Base-by-base conservation (phyloP, 2,797 vertebrate genomes). In the Natrix natrix region DNA sequence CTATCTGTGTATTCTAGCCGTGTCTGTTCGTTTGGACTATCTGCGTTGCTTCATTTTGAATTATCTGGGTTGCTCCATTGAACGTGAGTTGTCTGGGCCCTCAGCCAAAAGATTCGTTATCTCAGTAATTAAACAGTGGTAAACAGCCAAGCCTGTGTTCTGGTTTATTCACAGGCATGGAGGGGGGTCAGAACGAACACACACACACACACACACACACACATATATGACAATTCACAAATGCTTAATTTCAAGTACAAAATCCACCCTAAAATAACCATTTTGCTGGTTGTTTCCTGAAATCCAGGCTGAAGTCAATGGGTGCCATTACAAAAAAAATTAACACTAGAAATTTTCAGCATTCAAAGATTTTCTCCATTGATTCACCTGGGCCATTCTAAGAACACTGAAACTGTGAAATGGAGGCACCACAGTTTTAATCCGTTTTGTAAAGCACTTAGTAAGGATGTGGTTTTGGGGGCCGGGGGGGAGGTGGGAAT, bases 371-470 rank as follows among this genome's bases (percentile, higher is more conserved):
- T 94, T 60, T 89, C 93, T 91, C 55, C 92, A 94, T 94, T 83
- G 56, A 56, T 43, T 90, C 74, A 83, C 8, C 94, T 94, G 92
- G 87, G 87, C 93, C 92, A 93, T 95, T 95, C 93, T 93, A 96
- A 96, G 94, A 95, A 95, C 26, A 94, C 87, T 78, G 90, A 94
- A 95, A 94, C 69, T 87, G 52, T 95, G 91, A 95, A 93, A 92
- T 89, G 26, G n/a, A 26, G 94, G 93, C 90, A 95, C 61, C 66
- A 92, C 93, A 86, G 59, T 94, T 59, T 96, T 96, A 94, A 96
- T 96, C 95, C 92, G 32, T 91, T 28, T 94, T 94, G 54, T 88
- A 92, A n/a, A n/a, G 87, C 92, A 93, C 43, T 95, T 60, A 87
- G 5, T 86, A 83, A 83, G 78, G 78, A 7, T 7, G 43, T 20